Percentiles rank a stretch among this genome's conserved stretches.
phyloP scores from a whole-genome alignment of 2,888 invertebrate species.

The Leucozona laternaria region DNA sequence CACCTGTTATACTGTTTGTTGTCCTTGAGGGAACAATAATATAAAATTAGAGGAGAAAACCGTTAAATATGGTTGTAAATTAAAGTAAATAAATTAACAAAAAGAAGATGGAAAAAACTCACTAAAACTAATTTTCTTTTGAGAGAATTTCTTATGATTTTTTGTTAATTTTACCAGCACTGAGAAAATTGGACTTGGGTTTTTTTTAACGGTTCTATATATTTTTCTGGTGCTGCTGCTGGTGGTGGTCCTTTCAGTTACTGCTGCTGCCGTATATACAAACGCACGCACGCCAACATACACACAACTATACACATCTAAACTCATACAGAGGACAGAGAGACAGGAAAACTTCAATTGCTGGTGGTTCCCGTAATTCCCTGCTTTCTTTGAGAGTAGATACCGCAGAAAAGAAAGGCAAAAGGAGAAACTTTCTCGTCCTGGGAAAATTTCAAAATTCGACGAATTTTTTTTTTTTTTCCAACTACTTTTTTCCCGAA shows the following conservation, averaged over 20 bases:
- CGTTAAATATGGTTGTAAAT: slow-evolving; percentile 22
- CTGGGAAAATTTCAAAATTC: slow-evolving; percentile 71
- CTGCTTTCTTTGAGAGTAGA: slow-evolving; percentile 74
- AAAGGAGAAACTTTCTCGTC: slow-evolving; percentile 72
- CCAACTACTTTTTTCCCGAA: slow-evolving; percentile 17
- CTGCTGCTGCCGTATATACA: slow-evolving; percentile 49
- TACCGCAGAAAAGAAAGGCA: slow-evolving; percentile 69
- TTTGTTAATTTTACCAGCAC: not conserved
- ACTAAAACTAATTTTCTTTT: slow-evolving; percentile 1
- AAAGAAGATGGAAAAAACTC: slow-evolving; percentile 12
- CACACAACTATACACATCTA: slow-evolving; percentile 30
- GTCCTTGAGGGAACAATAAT: slow-evolving; percentile 65
- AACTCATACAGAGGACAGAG: slow-evolving; percentile 36
- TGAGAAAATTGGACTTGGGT: slow-evolving; percentile 20
- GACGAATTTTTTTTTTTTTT: slow-evolving; percentile 24
- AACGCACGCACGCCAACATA: slow-evolving; percentile 58
- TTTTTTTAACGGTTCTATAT: slow-evolving; percentile 55
- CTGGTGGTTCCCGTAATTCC: slow-evolving; percentile 73
- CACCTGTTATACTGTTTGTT: slow-evolving; percentile 75
- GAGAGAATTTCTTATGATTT: not conserved
- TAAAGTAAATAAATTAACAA: not conserved
- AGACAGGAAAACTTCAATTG: slow-evolving; percentile 70
- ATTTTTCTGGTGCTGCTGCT: slow-evolving; percentile 44
- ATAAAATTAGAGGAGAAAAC: slow-evolving; percentile 29
- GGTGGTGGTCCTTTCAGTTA: slow-evolving; percentile 59